phyloP scores from a whole-genome alignment of 2,888 invertebrate species.

The Blera fallax region DNA sequence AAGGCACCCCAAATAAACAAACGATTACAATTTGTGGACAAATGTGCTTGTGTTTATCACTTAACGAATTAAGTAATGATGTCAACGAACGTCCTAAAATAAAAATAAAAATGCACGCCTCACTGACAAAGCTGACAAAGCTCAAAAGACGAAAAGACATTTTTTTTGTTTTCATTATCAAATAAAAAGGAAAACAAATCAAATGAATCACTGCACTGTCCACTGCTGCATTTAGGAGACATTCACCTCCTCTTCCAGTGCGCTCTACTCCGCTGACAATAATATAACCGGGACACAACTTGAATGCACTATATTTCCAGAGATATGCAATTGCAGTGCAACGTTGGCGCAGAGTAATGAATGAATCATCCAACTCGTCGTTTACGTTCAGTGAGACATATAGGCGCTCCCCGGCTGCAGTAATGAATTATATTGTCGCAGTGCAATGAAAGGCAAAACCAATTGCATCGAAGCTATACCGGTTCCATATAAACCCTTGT shows the following conservation, averaged over 20 bases:
- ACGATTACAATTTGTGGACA: neutral
- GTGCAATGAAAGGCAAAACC: constrained; percentile 30
- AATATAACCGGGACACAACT: constrained; percentile 55
- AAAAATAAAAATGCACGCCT: neutral
- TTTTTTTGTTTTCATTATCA: constrained; percentile 34
- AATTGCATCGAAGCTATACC: constrained; percentile 48
- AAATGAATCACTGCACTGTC: constrained; percentile 58
- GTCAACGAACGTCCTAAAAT: constrained; percentile 29
- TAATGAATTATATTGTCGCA: constrained; percentile 17
- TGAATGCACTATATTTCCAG: neutral
- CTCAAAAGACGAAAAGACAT: constrained; percentile 5
- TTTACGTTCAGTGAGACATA: constrained; percentile 53
- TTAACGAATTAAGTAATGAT: constrained; percentile 20
- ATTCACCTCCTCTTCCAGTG: constrained; percentile 56
- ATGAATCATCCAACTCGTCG: constrained; percentile 58
- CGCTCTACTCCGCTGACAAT: constrained; percentile 38
- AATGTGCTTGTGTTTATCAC: neutral
- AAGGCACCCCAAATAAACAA: neutral
- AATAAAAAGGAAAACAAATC: constrained; percentile 42
- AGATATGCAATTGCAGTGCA: constrained; percentile 35
- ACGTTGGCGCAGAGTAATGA: constrained; percentile 25
- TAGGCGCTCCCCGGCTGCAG: constrained; percentile 45
- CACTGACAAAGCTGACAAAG: constrained; percentile 32
- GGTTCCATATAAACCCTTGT: constrained; percentile 7
- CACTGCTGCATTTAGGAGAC: constrained; percentile 24